These are phyloP conservation scores for Oxygymnocypris stewartii DNA, from an alignment of 2,113 vertebrate genomes.

Conservation along the genomic window DNA sequence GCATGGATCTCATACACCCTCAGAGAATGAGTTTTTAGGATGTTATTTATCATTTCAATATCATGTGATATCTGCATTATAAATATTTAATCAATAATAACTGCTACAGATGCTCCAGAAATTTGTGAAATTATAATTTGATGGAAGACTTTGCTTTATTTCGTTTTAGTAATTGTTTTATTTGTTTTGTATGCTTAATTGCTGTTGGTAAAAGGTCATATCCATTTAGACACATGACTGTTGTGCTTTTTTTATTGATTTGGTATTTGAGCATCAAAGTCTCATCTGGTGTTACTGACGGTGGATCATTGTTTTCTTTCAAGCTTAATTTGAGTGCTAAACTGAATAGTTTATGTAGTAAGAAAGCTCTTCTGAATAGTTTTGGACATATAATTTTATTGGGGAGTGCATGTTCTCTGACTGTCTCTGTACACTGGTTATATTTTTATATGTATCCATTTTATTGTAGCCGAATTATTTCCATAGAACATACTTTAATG, in stretches of 20 bases:
- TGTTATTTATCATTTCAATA: constrained; percentile 13
- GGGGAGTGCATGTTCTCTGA: constrained; percentile 60
- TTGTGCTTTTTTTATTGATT: not conserved
- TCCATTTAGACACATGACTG: not conserved
- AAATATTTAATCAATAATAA: not conserved
- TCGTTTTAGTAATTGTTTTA: not conserved
- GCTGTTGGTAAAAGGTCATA: not conserved
- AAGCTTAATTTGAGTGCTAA: constrained; percentile 18
- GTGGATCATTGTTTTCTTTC: constrained; percentile 16
- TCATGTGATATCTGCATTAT: constrained; percentile 9
- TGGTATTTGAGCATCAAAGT: constrained; percentile 16
- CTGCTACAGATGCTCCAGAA: constrained; percentile 11
- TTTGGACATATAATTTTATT: constrained; percentile 40
- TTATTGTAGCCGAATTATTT: constrained; percentile 91
- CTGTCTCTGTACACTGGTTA: constrained; percentile 84
- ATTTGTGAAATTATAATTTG: not conserved
- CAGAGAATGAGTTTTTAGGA: not conserved
- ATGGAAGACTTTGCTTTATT: not conserved
- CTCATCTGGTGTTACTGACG: not conserved
- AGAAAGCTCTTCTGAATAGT: constrained; percentile 16
- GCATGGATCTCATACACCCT: not conserved
- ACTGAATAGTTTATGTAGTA: constrained; percentile 13
- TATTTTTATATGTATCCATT: constrained; percentile 94
- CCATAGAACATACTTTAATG: constrained; percentile 85
- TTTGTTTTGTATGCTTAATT: not conserved